Base-by-base conservation (phyloP, 2,888 invertebrate species). In the Myathropa florea region DNA sequence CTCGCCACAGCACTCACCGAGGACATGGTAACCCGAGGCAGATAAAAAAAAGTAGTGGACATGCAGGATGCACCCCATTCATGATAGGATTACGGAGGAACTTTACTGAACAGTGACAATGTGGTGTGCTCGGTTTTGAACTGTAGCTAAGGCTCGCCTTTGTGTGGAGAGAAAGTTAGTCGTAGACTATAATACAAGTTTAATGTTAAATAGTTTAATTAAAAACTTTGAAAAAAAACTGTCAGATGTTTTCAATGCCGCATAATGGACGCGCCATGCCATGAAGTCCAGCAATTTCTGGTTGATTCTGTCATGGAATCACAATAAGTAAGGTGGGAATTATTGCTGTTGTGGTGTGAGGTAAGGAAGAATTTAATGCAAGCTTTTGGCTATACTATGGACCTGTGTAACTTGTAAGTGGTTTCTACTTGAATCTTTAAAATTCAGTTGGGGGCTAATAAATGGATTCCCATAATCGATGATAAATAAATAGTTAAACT, bases 51-150 rank as follows among this genome's bases (percentile, higher is more conserved):
- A 28, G n/a, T n/a, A n/a, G n/a, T n/a, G n/a, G n/a, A n/a, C n/a
- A n/a, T n/a, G n/a, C 24, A 30, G 9, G 36, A 24, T 6, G 46
- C 33, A 26, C 70, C 68, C 57, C 75, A 59, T 76, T 46, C 39
- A 64, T 70, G 28, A 64, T 57, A 65, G 39, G 57, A 70, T 70
- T 70, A 75, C 21, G 80, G 63, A 53, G 57, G n/a, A 59, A 63
- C 55, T 73, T 81, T 70, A 59, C 81, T 55, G 39, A 55, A 46
- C 30, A 24, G 33, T 55, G 81, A 81, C 68, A 81, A 70, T 75
- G 70, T 55, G 68, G 57, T 68, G 46, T 46, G 70, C n/a, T 46
- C 26, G 7, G 28, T 30, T 70, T 75, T 24, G 46, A 30, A 24
- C 67, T n/a, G n/a, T n/a, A 36, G n/a, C n/a, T 21, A 64, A 57